phyloP scores from a whole-genome alignment of 2,113 vertebrate genomes.

The Mystacornis crossleyi region DNA sequence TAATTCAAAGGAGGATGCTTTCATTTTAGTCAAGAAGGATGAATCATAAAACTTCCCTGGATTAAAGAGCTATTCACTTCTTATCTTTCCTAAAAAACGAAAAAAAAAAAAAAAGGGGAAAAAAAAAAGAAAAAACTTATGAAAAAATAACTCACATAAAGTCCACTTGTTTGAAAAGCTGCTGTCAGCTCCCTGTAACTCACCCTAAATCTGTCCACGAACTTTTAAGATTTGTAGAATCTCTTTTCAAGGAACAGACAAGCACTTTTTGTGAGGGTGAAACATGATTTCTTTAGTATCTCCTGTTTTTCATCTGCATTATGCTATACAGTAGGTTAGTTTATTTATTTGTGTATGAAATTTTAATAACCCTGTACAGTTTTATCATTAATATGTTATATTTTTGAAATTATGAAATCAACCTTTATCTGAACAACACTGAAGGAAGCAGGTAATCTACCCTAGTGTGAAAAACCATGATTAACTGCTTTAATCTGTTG shows the following conservation, averaged over 20 bases:
- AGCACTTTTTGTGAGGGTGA: not conserved
- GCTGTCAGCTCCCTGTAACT: not conserved
- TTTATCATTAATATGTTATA: not conserved
- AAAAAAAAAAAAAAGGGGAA: not conserved
- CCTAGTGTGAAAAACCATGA: not conserved
- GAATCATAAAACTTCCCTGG: slow-evolving; percentile 30
- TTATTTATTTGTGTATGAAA: not conserved
- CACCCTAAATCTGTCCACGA: not conserved
- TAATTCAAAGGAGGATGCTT: slow-evolving; percentile 36
- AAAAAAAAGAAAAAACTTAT: not conserved
- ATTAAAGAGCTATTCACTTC: slow-evolving; percentile 30
- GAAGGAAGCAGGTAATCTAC: not conserved
- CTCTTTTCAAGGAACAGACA: not conserved
- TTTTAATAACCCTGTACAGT: not conserved
- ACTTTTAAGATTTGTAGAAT: not conserved
- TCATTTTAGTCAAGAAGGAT: slow-evolving; percentile 31
- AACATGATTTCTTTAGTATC: not conserved
- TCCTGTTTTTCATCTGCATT: not conserved
- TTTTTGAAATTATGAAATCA: not conserved
- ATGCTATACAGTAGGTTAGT: not conserved
- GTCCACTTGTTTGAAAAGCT: not conserved
- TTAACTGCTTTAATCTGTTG: not conserved
- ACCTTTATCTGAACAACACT: not conserved
- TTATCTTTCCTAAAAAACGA: not conserved
- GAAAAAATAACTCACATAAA: not conserved